These are phyloP conservation scores for Meteorus sp. DNA, from an alignment of 1,140 invertebrate genomes.

Conservation along the genomic window DNA sequence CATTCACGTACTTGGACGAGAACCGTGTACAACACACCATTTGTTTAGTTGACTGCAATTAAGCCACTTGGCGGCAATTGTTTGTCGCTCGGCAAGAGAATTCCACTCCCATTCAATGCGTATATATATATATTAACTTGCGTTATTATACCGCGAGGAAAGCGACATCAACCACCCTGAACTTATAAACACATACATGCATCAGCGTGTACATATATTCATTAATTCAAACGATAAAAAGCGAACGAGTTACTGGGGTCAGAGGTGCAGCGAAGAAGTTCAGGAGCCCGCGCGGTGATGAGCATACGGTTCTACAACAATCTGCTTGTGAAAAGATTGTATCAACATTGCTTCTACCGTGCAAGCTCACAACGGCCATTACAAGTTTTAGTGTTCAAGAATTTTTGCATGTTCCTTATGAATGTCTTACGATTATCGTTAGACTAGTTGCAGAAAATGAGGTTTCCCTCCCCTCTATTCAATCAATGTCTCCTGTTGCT, in stretches of 20 bases:
- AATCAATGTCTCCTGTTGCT: no score
- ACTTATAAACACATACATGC: no score
- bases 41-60: conserved; percentile 62
- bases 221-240: conserved; percentile 46
- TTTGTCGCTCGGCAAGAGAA: conserved; percentile 61
- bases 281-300: conserved; percentile 40
- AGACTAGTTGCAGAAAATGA: no score
- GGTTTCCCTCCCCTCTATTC: no score
- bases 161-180: conserved; percentile 28
- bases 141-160: conserved; percentile 7
- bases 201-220: no score
- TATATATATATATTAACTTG: not conserved
- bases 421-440: no score
- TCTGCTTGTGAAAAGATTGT: not conserved
- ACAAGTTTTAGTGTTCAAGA: no score
- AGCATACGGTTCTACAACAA: conserved; percentile 2
- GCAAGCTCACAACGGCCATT: no score
- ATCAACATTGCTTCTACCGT: not conserved
- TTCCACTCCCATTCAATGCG: conserved; percentile 51
- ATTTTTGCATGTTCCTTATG: no score
- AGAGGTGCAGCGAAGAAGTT: conserved; percentile 41
- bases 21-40: conserved; percentile 39
- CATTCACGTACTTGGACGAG: conserved; percentile 11
- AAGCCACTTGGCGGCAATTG: conserved; percentile 62
- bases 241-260: conserved; percentile 44